Evolutionary conservation across 2,797 vertebrate genomes (phyloP).

Genomic region (Cyprinella venusta): DNA sequence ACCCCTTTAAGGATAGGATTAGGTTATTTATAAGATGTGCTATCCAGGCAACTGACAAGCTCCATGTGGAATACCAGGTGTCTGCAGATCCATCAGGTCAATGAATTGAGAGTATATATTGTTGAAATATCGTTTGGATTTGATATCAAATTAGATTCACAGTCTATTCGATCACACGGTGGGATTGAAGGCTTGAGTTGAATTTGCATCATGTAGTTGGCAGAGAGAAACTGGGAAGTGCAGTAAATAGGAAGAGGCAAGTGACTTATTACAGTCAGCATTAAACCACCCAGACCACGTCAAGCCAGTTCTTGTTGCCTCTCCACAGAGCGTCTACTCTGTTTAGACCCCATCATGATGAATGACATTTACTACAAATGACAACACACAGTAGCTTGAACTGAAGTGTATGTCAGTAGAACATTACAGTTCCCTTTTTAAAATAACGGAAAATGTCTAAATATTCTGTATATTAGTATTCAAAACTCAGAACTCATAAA

Average conservation of each 20-base stretch:
- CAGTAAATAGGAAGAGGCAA: conserved; percentile 24
- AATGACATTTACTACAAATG: not conserved
- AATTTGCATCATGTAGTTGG: conserved; percentile 9
- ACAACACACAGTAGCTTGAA: not conserved
- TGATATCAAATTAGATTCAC: conserved; percentile 7
- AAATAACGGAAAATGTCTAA: not conserved
- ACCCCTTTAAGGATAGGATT: too few species aligned
- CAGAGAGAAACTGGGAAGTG: conserved; percentile 9
- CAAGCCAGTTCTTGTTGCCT: not conserved
- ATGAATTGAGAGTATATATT: too few species aligned
- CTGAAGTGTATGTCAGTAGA: not conserved
- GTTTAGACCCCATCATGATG: not conserved
- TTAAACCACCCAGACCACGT: conserved; percentile 1
- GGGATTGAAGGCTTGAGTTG: conserved; percentile 6
- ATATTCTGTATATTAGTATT: not conserved
- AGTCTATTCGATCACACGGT: conserved; percentile 1
- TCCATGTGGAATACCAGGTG: too few species aligned
- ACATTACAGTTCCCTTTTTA: not conserved
- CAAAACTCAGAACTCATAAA: not conserved
- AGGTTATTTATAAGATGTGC: too few species aligned
- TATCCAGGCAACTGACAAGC: too few species aligned
- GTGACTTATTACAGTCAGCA: conserved; percentile 11
- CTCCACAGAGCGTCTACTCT: not conserved
- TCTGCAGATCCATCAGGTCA: too few species aligned
- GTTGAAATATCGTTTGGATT: not conserved